Evolutionary conservation across 2,888 invertebrate genomes (phyloP), one percentile per base, ranked within the genome.

Genomic region (Euspilapteryx auroguttella): DNA sequence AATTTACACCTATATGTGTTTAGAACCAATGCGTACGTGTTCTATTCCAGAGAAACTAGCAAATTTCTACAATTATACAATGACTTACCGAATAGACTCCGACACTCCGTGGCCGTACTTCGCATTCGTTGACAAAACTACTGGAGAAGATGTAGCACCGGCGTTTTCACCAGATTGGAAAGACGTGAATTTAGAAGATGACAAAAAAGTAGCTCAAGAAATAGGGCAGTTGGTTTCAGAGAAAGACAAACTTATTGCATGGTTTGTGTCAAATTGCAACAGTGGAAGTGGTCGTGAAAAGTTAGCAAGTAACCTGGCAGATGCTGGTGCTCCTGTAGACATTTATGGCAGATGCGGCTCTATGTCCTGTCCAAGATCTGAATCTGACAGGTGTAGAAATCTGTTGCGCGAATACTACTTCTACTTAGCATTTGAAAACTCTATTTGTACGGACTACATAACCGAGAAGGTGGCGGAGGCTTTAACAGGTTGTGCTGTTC

Each of bases 381-480:
- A 34, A 5, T 28, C 34, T 3, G 24, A 32, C 12, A 55, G 42
- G 14, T 79, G 78, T 32, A 41, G 48, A 14, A 38, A 38, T n/a
- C 55, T 53, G 49, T 33, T 69, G 17, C 65, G 71, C 37, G 49
- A 55, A n/a, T 86, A 86, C 46, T 82, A 80, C 46, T 86, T 86
- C 45, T 85, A 86, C 42, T 55, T 86, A 31, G 56, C 78, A 6
- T 85, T 85, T 41, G 86, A 86, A 45, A 86, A 86, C 45, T 81
- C 84, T 6, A 69, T 84, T 34, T 86, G 86, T 53, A 53, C 63
- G 25, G 85, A 86, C 49, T 86, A 86, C 47, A 80, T 86, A 21
- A 85, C 85, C 1, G 85, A 86, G 46, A 86, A 86, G 48, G 75
- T 81, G 39, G 79, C 71, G 49, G 47, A 49, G 28, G 47, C 51